A percentile compares a stretch with the other conserved stretches of the same genome.
phyloP scores from a whole-genome alignment of 2,113 vertebrate species.

The Bothrops jararaca region DNA sequence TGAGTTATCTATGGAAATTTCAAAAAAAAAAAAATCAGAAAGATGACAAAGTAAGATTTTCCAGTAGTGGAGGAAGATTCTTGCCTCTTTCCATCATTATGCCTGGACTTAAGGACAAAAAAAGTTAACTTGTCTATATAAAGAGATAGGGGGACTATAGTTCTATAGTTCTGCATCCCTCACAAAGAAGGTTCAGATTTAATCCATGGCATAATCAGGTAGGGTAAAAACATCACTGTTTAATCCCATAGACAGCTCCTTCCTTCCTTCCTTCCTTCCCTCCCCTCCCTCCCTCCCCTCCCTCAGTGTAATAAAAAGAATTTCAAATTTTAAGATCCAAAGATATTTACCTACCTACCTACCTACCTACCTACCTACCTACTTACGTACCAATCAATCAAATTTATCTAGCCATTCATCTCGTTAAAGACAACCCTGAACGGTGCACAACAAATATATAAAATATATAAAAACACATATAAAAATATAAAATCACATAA shows the following conservation, averaged over 20 bases:
- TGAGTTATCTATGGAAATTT: background rate
- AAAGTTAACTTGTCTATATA: background rate
- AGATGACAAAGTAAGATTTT: background rate
- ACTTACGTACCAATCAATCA: no score
- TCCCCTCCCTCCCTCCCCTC: no score
- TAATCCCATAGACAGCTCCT: background rate
- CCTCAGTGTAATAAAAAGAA: no score
- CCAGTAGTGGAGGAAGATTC: background rate
- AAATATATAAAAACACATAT: no score
- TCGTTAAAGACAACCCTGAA: no score
- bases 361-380: no score
- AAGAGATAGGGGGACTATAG: background rate
- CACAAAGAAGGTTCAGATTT: background rate
- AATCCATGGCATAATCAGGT: background rate
- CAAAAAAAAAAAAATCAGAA: background rate
- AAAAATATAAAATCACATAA: no score
- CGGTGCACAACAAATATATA: no score
- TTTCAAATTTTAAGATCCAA: no score
- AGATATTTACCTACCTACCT: no score
- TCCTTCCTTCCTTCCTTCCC: background rate
- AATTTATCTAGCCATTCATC: no score
- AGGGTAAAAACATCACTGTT: background rate
- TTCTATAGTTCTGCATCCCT: background rate
- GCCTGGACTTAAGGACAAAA: background rate
- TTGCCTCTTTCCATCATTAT: background rate